These are phyloP conservation scores for Steinernema feltiae DNA, from an alignment of 1,140 invertebrate genomes.

Conservation along the genomic window DNA sequence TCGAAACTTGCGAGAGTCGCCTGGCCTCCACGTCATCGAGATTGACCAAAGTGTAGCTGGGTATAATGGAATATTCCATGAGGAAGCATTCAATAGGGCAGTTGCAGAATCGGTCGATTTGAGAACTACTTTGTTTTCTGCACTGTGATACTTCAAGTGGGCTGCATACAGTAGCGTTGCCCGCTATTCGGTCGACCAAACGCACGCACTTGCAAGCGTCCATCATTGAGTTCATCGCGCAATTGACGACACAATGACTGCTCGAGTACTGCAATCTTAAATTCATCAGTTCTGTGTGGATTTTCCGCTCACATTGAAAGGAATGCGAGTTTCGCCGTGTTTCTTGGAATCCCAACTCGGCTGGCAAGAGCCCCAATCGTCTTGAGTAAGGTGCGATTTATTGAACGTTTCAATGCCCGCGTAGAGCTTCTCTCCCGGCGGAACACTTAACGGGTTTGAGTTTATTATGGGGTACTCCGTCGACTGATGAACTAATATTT, in stretches of 20 bases:
- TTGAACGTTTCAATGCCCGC: background rate
- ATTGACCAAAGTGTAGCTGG: background rate
- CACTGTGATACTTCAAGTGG: constrained; percentile 21
- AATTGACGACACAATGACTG: constrained; percentile 23
- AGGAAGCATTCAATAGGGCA: background rate
- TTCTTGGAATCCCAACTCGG: constrained; percentile 17
- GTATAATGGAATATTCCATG: background rate
- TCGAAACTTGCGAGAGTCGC: background rate
- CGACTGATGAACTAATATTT: background rate
- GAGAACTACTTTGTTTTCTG: background rate
- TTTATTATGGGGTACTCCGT: background rate
- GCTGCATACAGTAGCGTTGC: background rate
- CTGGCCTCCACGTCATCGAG: background rate
- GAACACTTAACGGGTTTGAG: background rate
- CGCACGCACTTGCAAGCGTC: constrained; percentile 21
- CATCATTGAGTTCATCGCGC: constrained; percentile 9
- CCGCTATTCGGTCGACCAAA: constrained; percentile 1
- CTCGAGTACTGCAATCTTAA: constrained; percentile 30
- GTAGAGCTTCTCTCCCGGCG: background rate
- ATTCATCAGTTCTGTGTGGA: too few relatives aligned
- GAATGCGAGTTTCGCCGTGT: background rate
- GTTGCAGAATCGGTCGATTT: background rate
- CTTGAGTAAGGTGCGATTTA: constrained; percentile 10
- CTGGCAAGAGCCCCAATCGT: constrained; percentile 27
- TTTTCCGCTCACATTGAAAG: constrained; percentile 17